Conservation (phyloP, 92 coral and sea anemone species). For the Virgularia gustaviana region DNA sequence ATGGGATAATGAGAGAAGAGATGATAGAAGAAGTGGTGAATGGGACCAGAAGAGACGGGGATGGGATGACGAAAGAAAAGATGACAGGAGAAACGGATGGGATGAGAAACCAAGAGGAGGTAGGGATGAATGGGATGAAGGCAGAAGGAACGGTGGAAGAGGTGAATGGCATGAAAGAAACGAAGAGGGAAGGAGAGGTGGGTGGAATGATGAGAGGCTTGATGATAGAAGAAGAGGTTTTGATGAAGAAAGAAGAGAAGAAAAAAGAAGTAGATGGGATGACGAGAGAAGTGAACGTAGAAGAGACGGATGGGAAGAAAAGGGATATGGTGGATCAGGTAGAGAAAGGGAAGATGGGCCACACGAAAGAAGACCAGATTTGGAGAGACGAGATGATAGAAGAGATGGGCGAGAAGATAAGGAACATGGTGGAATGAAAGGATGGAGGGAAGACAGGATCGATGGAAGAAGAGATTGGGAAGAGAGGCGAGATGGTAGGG, state of each 20-base stretch:
- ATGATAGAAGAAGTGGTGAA: not conserved
- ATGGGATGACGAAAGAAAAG: not conserved
- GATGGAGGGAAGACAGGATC: too few relatives aligned
- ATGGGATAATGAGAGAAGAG: not conserved
- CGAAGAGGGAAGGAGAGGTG: not conserved
- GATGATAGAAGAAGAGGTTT: not conserved
- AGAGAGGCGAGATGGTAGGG: too few relatives aligned
- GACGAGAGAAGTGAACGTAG: not conserved
- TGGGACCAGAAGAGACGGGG: not conserved
- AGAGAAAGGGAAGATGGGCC: not conserved
- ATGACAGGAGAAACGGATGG: not conserved
- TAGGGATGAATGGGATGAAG: not conserved
- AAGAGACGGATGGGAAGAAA: not conserved
- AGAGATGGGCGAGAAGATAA: not conserved
- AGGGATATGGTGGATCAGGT: not conserved
- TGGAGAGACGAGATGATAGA: not conserved
- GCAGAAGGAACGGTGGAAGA: not conserved
- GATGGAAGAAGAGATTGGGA: too few relatives aligned
- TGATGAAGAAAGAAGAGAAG: not conserved
- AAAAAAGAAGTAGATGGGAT: not conserved
- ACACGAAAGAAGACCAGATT: not conserved
- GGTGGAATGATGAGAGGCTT: not conserved
- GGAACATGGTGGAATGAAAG: conserved; percentile 17
- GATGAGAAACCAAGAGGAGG: not conserved
- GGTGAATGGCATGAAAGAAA: not conserved